Conservation (phyloP, 2,113 vertebrate genomes). For the Nothocercus julius region DNA sequence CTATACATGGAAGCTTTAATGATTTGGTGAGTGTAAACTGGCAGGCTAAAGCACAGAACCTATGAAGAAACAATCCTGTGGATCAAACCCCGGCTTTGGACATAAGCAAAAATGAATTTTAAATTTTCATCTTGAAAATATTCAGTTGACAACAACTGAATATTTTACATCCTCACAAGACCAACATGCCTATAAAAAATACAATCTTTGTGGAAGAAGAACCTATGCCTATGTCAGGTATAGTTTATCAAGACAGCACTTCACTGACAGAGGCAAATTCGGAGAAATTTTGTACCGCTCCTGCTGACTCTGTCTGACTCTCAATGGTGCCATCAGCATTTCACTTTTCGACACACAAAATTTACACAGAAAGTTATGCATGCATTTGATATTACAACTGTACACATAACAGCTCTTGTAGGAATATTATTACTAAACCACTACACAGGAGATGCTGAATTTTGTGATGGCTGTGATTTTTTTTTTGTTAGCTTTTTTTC, state of each 20-base stretch:
- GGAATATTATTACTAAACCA: conserved; percentile 8
- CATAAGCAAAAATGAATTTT: conserved; percentile 41
- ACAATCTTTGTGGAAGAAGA: background rate
- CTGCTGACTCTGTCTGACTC: conserved; percentile 15
- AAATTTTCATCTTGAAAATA: conserved; percentile 22
- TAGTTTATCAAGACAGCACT: background rate
- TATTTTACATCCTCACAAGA: conserved; percentile 20
- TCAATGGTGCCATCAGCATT: background rate
- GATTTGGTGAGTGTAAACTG: conserved; percentile 40
- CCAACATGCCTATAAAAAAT: background rate
- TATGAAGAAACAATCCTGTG: conserved; percentile 16
- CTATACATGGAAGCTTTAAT: conserved; percentile 8
- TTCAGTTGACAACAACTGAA: background rate
- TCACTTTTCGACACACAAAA: conserved; percentile 16
- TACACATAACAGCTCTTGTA: background rate
- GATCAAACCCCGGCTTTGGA: conserved; percentile 14
- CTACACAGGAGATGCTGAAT: background rate
- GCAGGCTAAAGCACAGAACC: conserved; percentile 29
- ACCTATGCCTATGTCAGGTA: background rate
- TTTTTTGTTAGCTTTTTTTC: background rate
- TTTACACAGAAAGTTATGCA: background rate
- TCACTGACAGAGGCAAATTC: background rate
- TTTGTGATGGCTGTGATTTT: background rate
- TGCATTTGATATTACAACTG: background rate
- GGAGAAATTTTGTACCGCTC: conserved; percentile 32